Evolutionary conservation across 2,113 vertebrate genomes (phyloP), one percentile per base, ranked within the genome.

Genomic region (Scatophagus argus): DNA sequence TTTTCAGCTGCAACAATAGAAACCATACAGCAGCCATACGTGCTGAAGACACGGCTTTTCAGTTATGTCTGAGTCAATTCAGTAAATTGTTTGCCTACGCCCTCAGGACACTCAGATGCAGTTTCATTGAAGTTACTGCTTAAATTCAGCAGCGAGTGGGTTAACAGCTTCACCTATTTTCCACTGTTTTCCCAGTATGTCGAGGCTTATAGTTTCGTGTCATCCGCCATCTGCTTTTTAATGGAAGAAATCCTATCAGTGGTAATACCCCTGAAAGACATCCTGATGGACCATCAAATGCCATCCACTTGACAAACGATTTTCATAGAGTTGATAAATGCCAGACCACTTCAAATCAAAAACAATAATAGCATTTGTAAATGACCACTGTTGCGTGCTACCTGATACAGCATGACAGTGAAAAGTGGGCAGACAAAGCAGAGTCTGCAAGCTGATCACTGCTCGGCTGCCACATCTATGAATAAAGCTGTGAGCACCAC

Each of bases 1-100:
- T 84, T 91, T 92, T 91, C 78, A 88, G 55, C 81, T 72, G 84
- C 74, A 91, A 90, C 91, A 93, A 93, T 90, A 60, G 90, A 78
- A 90, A 78, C 84, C 76, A 52, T 87, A 87, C 79, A 85, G 88
- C 79, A 61, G 87, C 85, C 76, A 87, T 88, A 88, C 64, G 60
- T 81, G 83, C 73, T 3, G 43, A 39, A 76, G 83, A 89, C 76
- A 19, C 61, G 79, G 70, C 74, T 85, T 88, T 86, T 82, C 64
- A 75, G 69, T 85, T 84, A 74, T 49, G 74, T 88, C 84, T 81
- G 85, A 72, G 66, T 89, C 81, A 67, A 27, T 89, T 90, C 82
- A 64, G 81, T 88, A 87, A 85, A 89, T 89, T 88, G 87, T 91
- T 91, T 87, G 84, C 85, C 84, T 63, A 29, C 10, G 29, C 83